Evolutionary conservation across 2,888 invertebrate genomes (phyloP).

Genomic region (Pheosia gnoma): DNA sequence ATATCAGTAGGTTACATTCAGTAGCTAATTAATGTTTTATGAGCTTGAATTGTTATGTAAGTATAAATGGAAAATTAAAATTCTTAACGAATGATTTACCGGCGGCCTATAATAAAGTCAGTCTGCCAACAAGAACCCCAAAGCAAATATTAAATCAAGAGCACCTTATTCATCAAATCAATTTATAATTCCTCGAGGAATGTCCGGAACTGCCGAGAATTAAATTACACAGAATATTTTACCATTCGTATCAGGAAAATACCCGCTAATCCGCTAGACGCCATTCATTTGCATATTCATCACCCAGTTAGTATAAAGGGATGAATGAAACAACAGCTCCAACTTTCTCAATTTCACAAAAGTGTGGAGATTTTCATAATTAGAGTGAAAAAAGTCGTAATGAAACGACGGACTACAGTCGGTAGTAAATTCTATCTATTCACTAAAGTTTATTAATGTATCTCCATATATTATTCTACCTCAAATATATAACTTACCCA

Average conservation of each 20-base stretch:
- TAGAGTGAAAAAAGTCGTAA: constrained; percentile 9
- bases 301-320: constrained; percentile 36
- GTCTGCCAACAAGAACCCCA: not conserved
- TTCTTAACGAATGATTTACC: not conserved
- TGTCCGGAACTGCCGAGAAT: constrained; percentile 33
- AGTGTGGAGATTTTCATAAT: constrained; percentile 27
- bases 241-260: constrained; percentile 31
- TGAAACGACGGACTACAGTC: constrained; percentile 4
- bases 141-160: constrained; percentile 9
- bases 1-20: too few species aligned
- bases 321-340: constrained; percentile 40
- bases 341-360: constrained; percentile 30
- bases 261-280: constrained; percentile 35
- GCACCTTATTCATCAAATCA: constrained; percentile 17
- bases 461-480: constrained; percentile 24
- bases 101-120: not conserved
- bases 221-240: constrained; percentile 36
- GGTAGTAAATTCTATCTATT: constrained; percentile 8
- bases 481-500: constrained; percentile 23
- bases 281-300: constrained; percentile 55
- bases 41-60: too few species aligned
- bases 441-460: constrained; percentile 19
- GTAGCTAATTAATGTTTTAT: too few species aligned
- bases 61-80: too few species aligned
- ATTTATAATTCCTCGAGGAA: constrained; percentile 29